Evolutionary conservation across 2,888 invertebrate species (phyloP).

Genomic region (Melangyna quadrimaculata): DNA sequence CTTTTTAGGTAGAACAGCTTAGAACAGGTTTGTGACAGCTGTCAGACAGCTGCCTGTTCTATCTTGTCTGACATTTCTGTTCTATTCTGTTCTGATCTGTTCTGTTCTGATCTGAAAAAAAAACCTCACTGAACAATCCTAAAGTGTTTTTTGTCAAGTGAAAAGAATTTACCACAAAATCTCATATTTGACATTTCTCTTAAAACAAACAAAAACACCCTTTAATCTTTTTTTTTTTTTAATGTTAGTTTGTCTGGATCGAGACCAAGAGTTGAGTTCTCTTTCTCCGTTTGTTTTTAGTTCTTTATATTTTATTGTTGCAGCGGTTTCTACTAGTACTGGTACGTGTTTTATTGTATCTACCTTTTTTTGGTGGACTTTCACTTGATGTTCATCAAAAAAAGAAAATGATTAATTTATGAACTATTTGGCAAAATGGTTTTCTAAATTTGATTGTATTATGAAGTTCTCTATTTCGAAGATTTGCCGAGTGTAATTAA

Average conservation of each 20-base stretch:
- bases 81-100: too few species aligned
- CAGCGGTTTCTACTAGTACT: background rate
- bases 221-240: background rate
- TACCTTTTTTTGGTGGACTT: background rate
- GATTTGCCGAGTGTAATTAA: background rate
- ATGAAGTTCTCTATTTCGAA: background rate
- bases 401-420: slow-evolving; percentile 6
- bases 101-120: too few species aligned
- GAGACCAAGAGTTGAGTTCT: background rate
- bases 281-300: background rate
- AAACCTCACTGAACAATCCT: too few species aligned
- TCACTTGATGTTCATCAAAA: slow-evolving; percentile 8
- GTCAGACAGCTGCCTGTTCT: too few species aligned
- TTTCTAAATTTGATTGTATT: background rate
- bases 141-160: too few species aligned
- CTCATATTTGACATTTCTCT: background rate
- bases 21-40: too few species aligned
- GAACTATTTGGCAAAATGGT: background rate
- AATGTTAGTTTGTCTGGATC: background rate
- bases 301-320: background rate
- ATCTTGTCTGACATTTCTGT: too few species aligned
- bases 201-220: background rate
- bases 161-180: too few species aligned
- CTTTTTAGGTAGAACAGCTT: too few species aligned
- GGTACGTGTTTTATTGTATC: background rate